Evolutionary conservation across 2,797 vertebrate genomes (phyloP).

Genomic region (Podargus strigoides): DNA sequence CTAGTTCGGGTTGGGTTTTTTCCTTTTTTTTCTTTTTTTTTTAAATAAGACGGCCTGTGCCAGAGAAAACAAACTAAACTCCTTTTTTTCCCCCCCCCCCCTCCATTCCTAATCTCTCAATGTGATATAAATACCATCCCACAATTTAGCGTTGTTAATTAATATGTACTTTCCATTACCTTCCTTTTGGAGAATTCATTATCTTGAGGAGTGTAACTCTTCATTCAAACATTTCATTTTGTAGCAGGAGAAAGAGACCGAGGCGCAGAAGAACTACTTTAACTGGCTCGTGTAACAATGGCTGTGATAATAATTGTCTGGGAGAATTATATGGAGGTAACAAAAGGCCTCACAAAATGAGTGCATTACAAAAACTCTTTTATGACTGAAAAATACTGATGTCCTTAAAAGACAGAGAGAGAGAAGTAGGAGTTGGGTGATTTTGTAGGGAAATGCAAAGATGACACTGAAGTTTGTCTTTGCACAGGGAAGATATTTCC

Average conservation of each 20-base stretch:
- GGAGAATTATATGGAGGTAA: conserved; percentile 44
- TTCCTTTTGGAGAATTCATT: conserved; percentile 47
- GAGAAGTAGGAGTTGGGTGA: background rate
- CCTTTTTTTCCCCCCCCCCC: background rate
- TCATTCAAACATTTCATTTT: conserved; percentile 54
- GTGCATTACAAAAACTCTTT: conserved; percentile 43
- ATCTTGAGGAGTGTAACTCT: conserved; percentile 22
- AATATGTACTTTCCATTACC: conserved; percentile 34
- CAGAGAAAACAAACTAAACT: background rate
- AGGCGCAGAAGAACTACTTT: conserved; percentile 1
- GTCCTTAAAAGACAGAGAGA: background rate
- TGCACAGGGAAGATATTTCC: background rate
- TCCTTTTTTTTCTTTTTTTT: background rate
- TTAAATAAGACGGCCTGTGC: background rate
- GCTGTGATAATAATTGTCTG: conserved; percentile 46
- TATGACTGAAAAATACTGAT: conserved; percentile 38
- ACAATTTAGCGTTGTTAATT: conserved; percentile 30
- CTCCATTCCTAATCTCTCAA: background rate
- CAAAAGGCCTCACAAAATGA: conserved; percentile 50
- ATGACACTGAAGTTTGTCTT: background rate
- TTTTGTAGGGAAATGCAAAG: conserved; percentile 6
- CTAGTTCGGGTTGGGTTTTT: background rate
- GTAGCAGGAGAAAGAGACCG: background rate
- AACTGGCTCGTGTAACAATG: conserved; percentile 46
- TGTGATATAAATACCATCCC: conserved; percentile 13